Base-by-base conservation (phyloP, 2,113 vertebrate genomes). In the Periophthalmodon schlosseri region DNA sequence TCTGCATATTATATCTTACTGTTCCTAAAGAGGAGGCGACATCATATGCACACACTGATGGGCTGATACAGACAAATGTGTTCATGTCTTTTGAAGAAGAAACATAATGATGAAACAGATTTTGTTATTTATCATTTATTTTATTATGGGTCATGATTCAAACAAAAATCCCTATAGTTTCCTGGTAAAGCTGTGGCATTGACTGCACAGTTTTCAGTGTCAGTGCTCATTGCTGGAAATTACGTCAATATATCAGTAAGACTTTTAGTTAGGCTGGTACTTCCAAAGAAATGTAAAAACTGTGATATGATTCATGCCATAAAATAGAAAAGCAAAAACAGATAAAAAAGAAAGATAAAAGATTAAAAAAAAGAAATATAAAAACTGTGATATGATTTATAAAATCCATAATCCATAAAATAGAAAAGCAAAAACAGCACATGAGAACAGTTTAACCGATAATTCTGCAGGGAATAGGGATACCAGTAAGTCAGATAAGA, bases 11-110 rank as follows among this genome's bases (percentile, higher is more conserved):
- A 28, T 39, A 20, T 56, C 20, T 4, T n/a, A 0, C 57, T 20
- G 46, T 64, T 71, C 33, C 36, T 3, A 63, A 64, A 36, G 54
- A 74, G 54, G 68, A 75, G 75, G 10, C 65, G 36, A 64, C 71
- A 74, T 47, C 68, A 63, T 4, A 56, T 4, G 50, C 18, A 66
- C 39, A 24, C 49, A 15, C 2, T 39, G 50, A 73, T 33, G 5
- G 21, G 69, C 7, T 13, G 0, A 8, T 1, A 39, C 16, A 18
- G 34, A n/a, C 61, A 44, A n/a, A 44, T 39, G 18, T 1, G 52
- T 20, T 56, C n/a, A 10, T 63, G 60, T 18, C 28, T 63, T 34
- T 34, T 63, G 15, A 34, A 24, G 28, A 18, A 34, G 28, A 63
- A 33, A 63, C 15, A 15, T 14, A 15, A 28, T 11, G 21, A 12